Percentiles rank a stretch among this genome's conserved stretches.
Evolutionary conservation across 2,797 vertebrate genomes (phyloP).

Genomic region (Champsocephalus gunnari): DNA sequence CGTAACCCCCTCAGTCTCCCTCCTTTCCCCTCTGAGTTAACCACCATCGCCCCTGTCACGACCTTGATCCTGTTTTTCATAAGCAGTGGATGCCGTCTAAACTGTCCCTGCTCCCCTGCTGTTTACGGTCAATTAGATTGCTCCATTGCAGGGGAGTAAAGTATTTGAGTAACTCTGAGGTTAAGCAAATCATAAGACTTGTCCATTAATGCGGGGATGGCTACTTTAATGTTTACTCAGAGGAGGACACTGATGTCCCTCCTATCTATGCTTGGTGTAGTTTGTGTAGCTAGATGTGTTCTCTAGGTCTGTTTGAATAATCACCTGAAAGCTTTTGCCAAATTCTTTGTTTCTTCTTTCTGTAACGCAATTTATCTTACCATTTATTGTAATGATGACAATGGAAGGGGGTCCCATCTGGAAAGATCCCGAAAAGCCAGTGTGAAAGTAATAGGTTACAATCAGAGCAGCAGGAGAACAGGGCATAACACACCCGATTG

Average conservation of each 20-base stretch:
- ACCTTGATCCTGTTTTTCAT: conserved; percentile 67
- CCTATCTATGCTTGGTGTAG: background rate
- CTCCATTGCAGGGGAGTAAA: conserved; percentile 36
- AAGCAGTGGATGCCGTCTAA: conserved; percentile 42
- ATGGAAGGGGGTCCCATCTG: conserved; percentile 9
- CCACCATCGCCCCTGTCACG: conserved; percentile 44
- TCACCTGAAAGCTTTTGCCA: conserved; percentile 26
- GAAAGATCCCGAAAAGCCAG: conserved; percentile 20
- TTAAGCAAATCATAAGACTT: conserved; percentile 40
- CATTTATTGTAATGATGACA: conserved; percentile 14
- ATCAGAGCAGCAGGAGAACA: conserved; percentile 22
- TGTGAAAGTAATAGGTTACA: conserved; percentile 18
- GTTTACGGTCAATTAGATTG: conserved; percentile 50
- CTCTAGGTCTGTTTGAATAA: conserved; percentile 36
- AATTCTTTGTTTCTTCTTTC: conserved; percentile 4
- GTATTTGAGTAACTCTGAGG: conserved; percentile 43
- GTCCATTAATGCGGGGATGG: conserved; percentile 27
- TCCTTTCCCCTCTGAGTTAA: conserved; percentile 13
- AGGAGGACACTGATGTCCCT: conserved; percentile 27
- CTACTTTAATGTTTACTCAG: conserved; percentile 33
- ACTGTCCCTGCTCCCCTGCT: conserved; percentile 40
- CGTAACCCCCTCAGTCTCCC: background rate
- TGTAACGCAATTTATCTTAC: background rate
- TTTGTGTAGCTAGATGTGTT: conserved; percentile 23
- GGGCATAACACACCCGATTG: background rate